phyloP scores from a whole-genome alignment of 1,140 invertebrate genomes.

The Coptotermes formosanus region DNA sequence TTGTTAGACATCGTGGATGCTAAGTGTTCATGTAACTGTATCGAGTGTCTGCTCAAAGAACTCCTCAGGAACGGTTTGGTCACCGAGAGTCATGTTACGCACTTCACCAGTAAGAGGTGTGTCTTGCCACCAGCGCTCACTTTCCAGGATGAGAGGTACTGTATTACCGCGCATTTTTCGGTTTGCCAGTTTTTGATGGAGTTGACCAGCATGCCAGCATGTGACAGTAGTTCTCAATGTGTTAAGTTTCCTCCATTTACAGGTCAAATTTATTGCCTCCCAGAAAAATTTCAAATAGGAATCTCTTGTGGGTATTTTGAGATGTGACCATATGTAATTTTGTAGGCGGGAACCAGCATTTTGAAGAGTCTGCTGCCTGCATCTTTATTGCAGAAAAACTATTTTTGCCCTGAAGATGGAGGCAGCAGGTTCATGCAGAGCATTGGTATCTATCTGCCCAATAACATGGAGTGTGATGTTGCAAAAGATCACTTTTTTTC shows the following conservation, averaged over 20 bases:
- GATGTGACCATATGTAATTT: too few relatives aligned
- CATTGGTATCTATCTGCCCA: too few relatives aligned
- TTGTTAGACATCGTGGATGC: conserved; percentile 86
- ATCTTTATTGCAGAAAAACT: too few relatives aligned
- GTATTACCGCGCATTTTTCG: background rate
- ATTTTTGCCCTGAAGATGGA: too few relatives aligned
- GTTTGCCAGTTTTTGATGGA: background rate
- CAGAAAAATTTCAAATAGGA: too few relatives aligned
- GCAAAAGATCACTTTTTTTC: too few relatives aligned
- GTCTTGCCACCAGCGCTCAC: background rate
- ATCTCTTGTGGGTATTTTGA: too few relatives aligned
- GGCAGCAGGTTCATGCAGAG: too few relatives aligned
- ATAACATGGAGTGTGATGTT: too few relatives aligned
- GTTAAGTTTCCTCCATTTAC: background rate
- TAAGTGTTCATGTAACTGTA: conserved; percentile 82
- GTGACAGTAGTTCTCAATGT: background rate
- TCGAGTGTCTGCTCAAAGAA: conserved; percentile 80
- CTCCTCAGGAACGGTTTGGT: conserved; percentile 78
- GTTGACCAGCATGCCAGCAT: background rate
- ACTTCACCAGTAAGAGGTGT: conserved; percentile 67
- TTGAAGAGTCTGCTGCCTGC: too few relatives aligned
- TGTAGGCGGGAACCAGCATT: too few relatives aligned
- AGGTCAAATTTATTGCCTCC: too few relatives aligned
- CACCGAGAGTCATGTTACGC: conserved; percentile 71
- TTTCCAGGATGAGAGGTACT: background rate